Percentiles rank a stretch among this genome's conserved stretches.
These are phyloP conservation scores for Girardia tigrina DNA, from an alignment of 2,888 invertebrate species.

Conservation along the genomic window DNA sequence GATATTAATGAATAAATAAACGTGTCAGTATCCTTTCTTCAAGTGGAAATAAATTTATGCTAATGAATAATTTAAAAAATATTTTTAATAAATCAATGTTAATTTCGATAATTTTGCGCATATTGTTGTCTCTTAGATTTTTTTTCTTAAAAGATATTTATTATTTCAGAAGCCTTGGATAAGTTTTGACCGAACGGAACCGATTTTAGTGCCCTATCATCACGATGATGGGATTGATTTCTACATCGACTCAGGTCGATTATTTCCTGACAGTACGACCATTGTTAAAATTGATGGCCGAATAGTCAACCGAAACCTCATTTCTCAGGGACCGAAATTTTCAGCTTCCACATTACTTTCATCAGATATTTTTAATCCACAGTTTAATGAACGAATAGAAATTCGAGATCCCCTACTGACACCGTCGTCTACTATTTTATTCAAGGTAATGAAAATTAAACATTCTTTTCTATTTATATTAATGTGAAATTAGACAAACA, in stretches of 20 bases:
- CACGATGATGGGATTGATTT: not conserved
- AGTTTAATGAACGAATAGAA: slow-evolving; percentile 44
- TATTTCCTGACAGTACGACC: not conserved
- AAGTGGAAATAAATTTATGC: too few relatives aligned
- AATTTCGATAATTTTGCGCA: too few relatives aligned
- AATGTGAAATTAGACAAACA: too few relatives aligned
- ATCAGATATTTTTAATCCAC: slow-evolving; percentile 47
- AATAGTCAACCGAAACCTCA: not conserved
- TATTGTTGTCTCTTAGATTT: too few relatives aligned
- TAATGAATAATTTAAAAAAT: too few relatives aligned
- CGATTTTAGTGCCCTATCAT: not conserved
- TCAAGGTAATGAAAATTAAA: slow-evolving; percentile 47
- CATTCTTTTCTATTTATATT: too few relatives aligned
- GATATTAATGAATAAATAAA: too few relatives aligned
- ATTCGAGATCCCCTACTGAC: slow-evolving; percentile 45
- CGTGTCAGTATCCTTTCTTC: too few relatives aligned
- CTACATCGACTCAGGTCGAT: not conserved
- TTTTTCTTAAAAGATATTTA: too few relatives aligned
- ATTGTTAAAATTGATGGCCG: not conserved
- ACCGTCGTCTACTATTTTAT: slow-evolving; percentile 44
- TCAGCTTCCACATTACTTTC: not conserved
- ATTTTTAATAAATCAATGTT: too few relatives aligned
- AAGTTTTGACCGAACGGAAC: not conserved
- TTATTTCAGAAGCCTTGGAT: not conserved
- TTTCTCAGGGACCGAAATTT: not conserved